Evolutionary conservation across 2,113 vertebrate species (phyloP).

Genomic region (Mesitornis unicolor): DNA sequence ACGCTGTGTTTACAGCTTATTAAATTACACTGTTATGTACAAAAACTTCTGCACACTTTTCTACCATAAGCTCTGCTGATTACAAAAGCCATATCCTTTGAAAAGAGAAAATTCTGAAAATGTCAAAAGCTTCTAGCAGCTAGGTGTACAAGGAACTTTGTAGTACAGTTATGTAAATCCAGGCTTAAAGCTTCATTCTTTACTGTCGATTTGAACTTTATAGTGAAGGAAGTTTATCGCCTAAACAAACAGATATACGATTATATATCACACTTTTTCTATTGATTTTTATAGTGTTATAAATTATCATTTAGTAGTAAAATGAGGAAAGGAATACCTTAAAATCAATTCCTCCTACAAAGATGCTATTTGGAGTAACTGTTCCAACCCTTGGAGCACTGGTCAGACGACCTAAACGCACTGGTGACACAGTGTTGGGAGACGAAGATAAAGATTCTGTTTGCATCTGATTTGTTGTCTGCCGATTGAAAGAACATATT

Average conservation of each 20-base stretch:
- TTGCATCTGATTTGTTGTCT: constrained; percentile 71
- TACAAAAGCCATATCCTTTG: neutral
- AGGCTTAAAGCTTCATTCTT: neutral
- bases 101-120: neutral
- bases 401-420: constrained; percentile 63
- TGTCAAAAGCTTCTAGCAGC: neutral
- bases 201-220: neutral
- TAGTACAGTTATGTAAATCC: neutral
- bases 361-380: constrained; percentile 87
- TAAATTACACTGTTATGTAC: neutral
- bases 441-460: constrained; percentile 72
- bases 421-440: constrained; percentile 61
- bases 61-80: neutral
- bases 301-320: neutral
- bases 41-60: neutral
- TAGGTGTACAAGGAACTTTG: neutral
- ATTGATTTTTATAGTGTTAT: neutral
- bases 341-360: constrained; percentile 87
- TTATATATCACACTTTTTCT: neutral
- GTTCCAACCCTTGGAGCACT: constrained; percentile 69
- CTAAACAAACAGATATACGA: neutral
- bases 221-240: neutral
- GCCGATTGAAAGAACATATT: constrained; percentile 62
- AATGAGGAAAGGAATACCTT: constrained; percentile 70
- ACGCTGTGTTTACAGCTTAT: neutral